These are phyloP conservation scores for Masticophis lateralis DNA, from an alignment of 2,797 vertebrate species.

Conservation along the genomic window DNA sequence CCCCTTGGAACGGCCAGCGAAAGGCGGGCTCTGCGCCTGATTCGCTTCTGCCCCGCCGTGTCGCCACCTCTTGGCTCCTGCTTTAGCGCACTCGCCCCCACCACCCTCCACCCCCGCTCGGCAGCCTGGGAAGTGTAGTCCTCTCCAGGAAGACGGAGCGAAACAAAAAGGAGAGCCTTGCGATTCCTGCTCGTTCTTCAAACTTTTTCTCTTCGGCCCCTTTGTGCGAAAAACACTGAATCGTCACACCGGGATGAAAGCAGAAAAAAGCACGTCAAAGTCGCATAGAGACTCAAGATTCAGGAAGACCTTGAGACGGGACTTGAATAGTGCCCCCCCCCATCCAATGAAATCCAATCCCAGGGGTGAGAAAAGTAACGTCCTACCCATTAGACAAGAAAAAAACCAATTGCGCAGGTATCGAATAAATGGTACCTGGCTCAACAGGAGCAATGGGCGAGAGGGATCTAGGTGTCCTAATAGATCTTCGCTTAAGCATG, in stretches of 20 bases:
- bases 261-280: not conserved
- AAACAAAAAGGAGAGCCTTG: not conserved
- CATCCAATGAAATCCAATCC: not conserved
- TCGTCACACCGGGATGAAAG: not conserved
- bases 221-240: not conserved
- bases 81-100: not conserved
- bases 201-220: not conserved
- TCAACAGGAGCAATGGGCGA: not conserved
- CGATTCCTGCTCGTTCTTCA: not conserved
- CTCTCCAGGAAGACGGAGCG: no score
- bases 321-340: not conserved
- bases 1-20: not conserved
- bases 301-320: not conserved
- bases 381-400: not conserved
- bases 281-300: not conserved
- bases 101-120: not conserved
- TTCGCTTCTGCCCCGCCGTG: not conserved
- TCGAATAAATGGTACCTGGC: not conserved
- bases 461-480: not conserved
- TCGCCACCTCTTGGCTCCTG: not conserved
- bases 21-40: not conserved
- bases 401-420: not conserved
- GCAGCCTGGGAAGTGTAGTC: constrained; percentile 18
- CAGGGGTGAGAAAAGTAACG: not conserved
- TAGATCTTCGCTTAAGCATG: not conserved